Evolutionary conservation across 2,888 invertebrate species (phyloP), one percentile per base, ranked within the genome.

Genomic region (Tiphia femorata): DNA sequence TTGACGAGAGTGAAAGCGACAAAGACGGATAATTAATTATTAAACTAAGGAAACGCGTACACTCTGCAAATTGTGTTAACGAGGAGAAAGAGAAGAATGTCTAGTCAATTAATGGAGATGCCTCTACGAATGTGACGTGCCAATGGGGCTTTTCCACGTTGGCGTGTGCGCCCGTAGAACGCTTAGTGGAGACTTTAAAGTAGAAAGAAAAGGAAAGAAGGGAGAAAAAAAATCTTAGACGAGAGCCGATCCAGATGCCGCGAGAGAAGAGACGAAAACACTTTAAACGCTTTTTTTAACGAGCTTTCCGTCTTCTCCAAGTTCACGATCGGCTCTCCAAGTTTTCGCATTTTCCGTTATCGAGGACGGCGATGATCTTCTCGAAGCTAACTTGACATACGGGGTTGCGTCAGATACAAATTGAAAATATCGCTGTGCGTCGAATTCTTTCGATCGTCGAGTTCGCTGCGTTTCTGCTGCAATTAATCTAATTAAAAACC

Each of bases 81-180:
- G 65, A 46, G 56, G 58, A 64, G 54, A 65, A 56, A 65, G 64
- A n/a, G 56, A 64, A 64, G 71, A 67, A 75, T 74, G 70, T 73
- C 78, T 81, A 81, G 82, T 82, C 82, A 82, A 82, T 82, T 82
- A 82, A 75, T 66, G 75, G 75, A 78, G 75, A 79, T 81, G 78
- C 72, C 75, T 79, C 78, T 77, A 72, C 70, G 74, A 79, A 73
- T 77, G 73, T 72, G 67, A 67, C 58, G 55, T 41, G 59, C 56
- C 55, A 59, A 43, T 56, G 56, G 43, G 25, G 37, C 37, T 33
- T 43, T 43, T 48, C 12, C 50, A 38, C 38, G 52, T 56, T 54
- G 57, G 49, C 51, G 46, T 51, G 61, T 56, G 67, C 67, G 59
- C 53, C 52, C 59, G 54, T 68, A 65, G 63, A 67, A 59, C 40